A percentile compares a stretch with the other conserved stretches of the same genome.
phyloP scores from a whole-genome alignment of 2,113 vertebrate genomes.

The Narcine bancroftii region DNA sequence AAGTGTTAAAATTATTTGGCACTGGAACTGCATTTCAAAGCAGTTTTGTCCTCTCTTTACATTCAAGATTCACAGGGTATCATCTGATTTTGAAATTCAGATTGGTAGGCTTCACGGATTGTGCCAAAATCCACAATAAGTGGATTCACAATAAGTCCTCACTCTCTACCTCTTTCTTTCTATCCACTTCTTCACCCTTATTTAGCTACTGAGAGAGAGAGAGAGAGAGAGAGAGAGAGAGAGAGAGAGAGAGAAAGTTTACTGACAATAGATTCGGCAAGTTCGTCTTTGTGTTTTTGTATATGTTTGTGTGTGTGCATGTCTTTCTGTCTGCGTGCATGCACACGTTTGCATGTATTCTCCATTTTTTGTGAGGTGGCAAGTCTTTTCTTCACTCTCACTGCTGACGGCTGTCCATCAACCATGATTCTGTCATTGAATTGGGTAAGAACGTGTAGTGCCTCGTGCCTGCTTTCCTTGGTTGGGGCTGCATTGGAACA shows the following conservation, averaged over 20 bases:
- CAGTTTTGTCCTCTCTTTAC: constrained; percentile 66
- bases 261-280: neutral
- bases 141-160: too few relatives aligned
- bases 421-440: neutral
- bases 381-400: neutral
- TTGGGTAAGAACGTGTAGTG: neutral
- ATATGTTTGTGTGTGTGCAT: neutral
- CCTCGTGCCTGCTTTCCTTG: neutral
- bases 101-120: neutral
- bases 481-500: neutral
- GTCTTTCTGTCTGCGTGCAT: neutral
- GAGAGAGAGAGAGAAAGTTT: neutral
- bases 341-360: neutral
- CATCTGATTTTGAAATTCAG: constrained; percentile 55
- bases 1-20: constrained; percentile 60
- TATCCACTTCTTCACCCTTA: neutral
- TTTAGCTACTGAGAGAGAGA: neutral
- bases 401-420: neutral
- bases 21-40: constrained; percentile 56
- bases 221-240: neutral
- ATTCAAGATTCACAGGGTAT: constrained; percentile 62
- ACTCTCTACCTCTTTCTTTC: neutral
- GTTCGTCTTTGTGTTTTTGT: neutral
- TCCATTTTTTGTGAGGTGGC: neutral
- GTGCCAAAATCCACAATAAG: constrained; percentile 31